Conservation (phyloP, 2,113 vertebrate genomes). For the Actenoides hombroni region DNA sequence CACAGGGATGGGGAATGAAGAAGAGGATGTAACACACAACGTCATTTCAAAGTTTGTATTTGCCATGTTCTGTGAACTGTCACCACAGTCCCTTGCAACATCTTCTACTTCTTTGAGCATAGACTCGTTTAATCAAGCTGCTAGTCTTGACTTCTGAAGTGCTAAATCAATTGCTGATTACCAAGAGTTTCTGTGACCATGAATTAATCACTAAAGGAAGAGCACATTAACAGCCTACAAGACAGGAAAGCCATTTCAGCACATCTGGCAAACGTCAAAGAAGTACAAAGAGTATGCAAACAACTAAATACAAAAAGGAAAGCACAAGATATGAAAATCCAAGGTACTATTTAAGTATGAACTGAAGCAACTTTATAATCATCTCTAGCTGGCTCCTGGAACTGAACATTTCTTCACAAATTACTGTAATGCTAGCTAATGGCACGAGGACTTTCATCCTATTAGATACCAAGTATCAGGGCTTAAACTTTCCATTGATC, state of each 20-base stretch:
- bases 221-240: not conserved
- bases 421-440: not conserved
- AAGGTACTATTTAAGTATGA: not conserved
- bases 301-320: not conserved
- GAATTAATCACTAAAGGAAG: not conserved
- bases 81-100: not conserved
- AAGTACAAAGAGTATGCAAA: not conserved
- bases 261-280: accelerated
- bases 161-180: not conserved
- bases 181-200: not conserved
- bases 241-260: not conserved
- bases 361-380: not conserved
- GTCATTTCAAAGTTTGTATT: accelerated
- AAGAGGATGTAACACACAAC: not conserved
- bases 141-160: not conserved
- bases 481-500: not conserved
- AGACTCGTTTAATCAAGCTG: not conserved
- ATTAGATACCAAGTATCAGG: not conserved
- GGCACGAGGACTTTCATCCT: not conserved
- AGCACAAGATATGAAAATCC: not conserved
- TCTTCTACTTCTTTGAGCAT: not conserved
- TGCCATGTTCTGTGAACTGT: not conserved
- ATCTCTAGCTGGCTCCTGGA: not conserved
- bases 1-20: too few species aligned
- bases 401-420: not conserved